These are phyloP conservation scores for Belonocnema kinseyi DNA, from an alignment of 1,140 invertebrate genomes.

Conservation along the genomic window DNA sequence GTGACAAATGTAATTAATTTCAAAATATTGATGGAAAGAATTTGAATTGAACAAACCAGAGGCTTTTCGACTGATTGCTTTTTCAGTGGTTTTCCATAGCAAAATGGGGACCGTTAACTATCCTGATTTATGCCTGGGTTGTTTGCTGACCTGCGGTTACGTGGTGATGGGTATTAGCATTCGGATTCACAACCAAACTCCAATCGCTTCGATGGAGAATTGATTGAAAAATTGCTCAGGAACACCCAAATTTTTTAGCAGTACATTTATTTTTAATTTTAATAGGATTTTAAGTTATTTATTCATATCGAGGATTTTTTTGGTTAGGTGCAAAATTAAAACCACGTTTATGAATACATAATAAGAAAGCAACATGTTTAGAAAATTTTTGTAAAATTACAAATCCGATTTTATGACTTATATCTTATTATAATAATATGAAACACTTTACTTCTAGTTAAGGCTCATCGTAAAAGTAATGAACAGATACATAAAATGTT, in stretches of 20 bases:
- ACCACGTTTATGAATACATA: too few species aligned
- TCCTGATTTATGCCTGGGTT: constrained; percentile 24
- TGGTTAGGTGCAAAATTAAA: too few species aligned
- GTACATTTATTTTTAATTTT: background rate
- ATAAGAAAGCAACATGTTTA: too few species aligned
- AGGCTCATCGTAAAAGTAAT: too few species aligned
- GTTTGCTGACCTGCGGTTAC: constrained; percentile 29
- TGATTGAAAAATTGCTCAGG: background rate
- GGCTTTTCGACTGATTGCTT: constrained; percentile 24
- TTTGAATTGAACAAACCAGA: background rate
- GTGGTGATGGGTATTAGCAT: constrained; percentile 15
- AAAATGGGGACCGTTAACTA: constrained; percentile 23
- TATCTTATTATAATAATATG: too few species aligned
- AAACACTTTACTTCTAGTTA: too few species aligned
- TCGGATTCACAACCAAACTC: constrained; percentile 14
- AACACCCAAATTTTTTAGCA: background rate
- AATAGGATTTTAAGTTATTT: too few species aligned
- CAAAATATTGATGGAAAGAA: too few species aligned
- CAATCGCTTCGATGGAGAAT: constrained; percentile 6
- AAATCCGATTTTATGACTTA: too few species aligned
- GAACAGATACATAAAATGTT: too few species aligned
- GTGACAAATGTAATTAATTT: background rate
- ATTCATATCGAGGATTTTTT: too few species aligned
- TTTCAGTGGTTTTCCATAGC: constrained; percentile 23
- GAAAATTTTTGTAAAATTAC: too few species aligned